phyloP scores from a whole-genome alignment of 2,113 vertebrate species.

The Donacobius atricapilla region DNA sequence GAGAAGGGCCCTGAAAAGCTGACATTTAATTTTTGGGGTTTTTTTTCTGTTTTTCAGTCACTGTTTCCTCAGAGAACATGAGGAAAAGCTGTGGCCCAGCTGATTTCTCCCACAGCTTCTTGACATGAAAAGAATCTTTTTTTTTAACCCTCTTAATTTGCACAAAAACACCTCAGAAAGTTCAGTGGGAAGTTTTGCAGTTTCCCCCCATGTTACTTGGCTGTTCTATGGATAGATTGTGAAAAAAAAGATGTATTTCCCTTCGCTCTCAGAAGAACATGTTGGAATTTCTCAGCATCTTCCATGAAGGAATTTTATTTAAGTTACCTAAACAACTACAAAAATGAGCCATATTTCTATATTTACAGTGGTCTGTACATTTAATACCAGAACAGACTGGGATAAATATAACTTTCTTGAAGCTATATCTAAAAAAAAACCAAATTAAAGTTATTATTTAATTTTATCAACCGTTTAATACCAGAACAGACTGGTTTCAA shows the following conservation, averaged over 20 bases:
- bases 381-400: background rate
- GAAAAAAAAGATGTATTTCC: background rate
- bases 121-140: background rate
- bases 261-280: rapidly evolving
- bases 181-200: background rate
- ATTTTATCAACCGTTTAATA: background rate
- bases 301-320: rapidly evolving
- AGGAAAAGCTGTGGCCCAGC: background rate
- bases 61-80: background rate
- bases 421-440: background rate
- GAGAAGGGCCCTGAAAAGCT: constrained; percentile 3
- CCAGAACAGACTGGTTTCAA: background rate
- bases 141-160: background rate
- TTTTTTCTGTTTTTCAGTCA: constrained; percentile 47
- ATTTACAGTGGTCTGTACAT: background rate
- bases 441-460: background rate
- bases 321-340: background rate
- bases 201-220: rapidly evolving
- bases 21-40: background rate
- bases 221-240: background rate
- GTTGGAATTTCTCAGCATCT: background rate
- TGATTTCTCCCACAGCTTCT: background rate
- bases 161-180: background rate
- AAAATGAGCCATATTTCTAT: background rate
- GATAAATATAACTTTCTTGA: background rate